Evolutionary conservation across 2,797 vertebrate species (phyloP).

Genomic region (Holocentrus rufus): DNA sequence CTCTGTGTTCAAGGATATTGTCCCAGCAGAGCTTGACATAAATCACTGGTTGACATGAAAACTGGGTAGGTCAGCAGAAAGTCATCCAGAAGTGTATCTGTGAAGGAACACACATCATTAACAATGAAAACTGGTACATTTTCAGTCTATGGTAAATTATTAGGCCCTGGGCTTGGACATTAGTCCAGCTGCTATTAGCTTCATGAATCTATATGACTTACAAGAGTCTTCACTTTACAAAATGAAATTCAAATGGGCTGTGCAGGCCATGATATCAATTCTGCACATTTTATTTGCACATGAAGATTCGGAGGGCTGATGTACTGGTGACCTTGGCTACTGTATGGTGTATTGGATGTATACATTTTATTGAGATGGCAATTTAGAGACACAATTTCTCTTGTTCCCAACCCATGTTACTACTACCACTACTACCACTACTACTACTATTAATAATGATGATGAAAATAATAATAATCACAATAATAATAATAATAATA

Average conservation of each 20-base stretch:
- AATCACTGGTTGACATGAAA: constrained; percentile 95
- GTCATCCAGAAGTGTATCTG: constrained; percentile 95
- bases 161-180: not conserved
- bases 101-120: constrained; percentile 49
- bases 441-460: no score
- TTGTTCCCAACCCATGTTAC: constrained; percentile 19
- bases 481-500: not conserved
- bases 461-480: no score
- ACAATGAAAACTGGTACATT: not conserved
- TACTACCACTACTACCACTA: no score
- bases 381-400: constrained; percentile 2
- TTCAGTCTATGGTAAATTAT: not conserved
- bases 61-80: constrained; percentile 97
- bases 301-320: constrained; percentile 6
- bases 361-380: constrained; percentile 31
- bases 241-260: not conserved
- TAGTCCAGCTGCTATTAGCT: not conserved
- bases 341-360: constrained; percentile 37
- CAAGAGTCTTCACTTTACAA: not conserved
- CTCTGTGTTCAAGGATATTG: constrained; percentile 91
- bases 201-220: not conserved
- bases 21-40: constrained; percentile 95
- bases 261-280: not conserved
- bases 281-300: constrained; percentile 16
- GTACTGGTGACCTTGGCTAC: constrained; percentile 32